phyloP scores from a whole-genome alignment of 2,888 invertebrate genomes.

The Acanthosoma haemorrhoidale region DNA sequence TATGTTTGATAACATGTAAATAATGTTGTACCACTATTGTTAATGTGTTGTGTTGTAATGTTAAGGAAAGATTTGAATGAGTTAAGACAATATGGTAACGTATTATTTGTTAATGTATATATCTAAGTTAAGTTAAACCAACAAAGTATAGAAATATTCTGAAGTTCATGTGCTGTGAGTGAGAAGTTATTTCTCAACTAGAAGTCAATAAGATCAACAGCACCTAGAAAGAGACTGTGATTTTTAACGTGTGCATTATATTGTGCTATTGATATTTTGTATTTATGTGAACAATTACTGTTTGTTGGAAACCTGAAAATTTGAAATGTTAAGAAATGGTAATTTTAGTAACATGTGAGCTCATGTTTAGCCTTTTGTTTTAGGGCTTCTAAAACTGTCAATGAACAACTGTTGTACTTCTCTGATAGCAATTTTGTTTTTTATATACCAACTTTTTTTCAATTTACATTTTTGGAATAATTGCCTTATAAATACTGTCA shows the following conservation, averaged over 20 bases:
- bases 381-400: neutral
- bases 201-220: constrained; percentile 7
- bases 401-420: constrained; percentile 4
- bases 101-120: neutral
- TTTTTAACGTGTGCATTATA: constrained; percentile 1
- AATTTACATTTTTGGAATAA: neutral
- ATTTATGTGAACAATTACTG: too few species aligned
- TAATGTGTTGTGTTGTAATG: neutral
- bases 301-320: neutral
- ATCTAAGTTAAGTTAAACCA: neutral
- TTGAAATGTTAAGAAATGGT: neutral
- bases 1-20: neutral
- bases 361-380: neutral
- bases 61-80: neutral
- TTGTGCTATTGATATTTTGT: neutral
- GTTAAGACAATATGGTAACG: neutral
- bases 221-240: constrained; percentile 14
- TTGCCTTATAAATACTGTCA: too few species aligned
- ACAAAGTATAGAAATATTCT: neutral
- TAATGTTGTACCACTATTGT: neutral
- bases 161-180: neutral
- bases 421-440: neutral
- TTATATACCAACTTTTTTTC: neutral
- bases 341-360: neutral
- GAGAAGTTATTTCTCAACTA: neutral